Evolutionary conservation across 2,888 invertebrate species (phyloP).

Genomic region (Cynaeus angustus): DNA sequence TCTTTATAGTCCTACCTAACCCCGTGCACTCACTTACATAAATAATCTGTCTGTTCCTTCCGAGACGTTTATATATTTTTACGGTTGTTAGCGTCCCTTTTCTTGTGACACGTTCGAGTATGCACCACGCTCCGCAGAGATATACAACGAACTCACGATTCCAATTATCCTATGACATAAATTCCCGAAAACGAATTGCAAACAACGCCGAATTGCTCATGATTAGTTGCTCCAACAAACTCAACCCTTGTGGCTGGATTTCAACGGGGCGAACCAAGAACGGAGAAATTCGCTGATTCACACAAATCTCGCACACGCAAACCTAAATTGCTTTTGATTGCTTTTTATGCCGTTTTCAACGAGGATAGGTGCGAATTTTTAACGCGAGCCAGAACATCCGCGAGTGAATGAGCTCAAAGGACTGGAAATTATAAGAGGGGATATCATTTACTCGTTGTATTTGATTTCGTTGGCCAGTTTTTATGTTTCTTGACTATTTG

Average conservation of each 20-base stretch:
- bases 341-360: conserved; percentile 30
- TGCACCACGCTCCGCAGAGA: too few relatives aligned
- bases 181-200: conserved; percentile 46
- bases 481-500: too few relatives aligned
- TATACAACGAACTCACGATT: conserved; percentile 43
- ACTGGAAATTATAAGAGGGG: too few relatives aligned
- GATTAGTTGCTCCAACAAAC: conserved; percentile 51
- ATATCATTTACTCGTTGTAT: too few relatives aligned
- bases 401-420: too few relatives aligned
- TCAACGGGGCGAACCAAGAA: conserved; percentile 28
- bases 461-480: too few relatives aligned
- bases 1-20: conserved; percentile 45
- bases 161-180: conserved; percentile 48
- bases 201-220: conserved; percentile 50
- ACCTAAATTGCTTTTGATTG: conserved; percentile 44
- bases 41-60: conserved; percentile 44
- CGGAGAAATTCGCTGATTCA: conserved; percentile 41
- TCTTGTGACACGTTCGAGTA: conserved; percentile 43
- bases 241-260: conserved; percentile 31
- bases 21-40: conserved; percentile 43
- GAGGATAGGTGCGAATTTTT: conserved; percentile 7
- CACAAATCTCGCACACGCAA: conserved; percentile 38
- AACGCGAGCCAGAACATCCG: too few relatives aligned
- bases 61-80: conserved; percentile 49
- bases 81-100: conserved; percentile 44